Percentiles rank a stretch among this genome's conserved stretches.
Conservation (phyloP, 35 echinoderm and acorn worm genomes). For the Hemicentrotus pulcherrimus region DNA sequence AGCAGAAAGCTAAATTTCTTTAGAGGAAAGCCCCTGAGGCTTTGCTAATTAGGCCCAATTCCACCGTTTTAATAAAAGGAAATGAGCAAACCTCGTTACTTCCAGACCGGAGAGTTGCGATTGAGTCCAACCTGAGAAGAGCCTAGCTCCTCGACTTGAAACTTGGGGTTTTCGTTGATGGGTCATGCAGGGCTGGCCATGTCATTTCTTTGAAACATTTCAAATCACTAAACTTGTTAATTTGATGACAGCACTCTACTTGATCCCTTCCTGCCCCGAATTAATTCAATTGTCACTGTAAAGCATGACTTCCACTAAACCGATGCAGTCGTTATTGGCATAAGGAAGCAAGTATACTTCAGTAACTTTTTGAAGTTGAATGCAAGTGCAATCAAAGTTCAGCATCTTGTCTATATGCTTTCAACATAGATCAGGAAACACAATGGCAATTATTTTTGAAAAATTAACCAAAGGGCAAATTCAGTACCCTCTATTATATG, state of each 20-base stretch:
- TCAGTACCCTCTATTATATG: too few species aligned
- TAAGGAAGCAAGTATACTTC: background rate
- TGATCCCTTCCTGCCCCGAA: background rate
- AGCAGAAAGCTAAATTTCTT: background rate
- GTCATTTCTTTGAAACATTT: background rate
- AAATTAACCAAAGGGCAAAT: too few species aligned
- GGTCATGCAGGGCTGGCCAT: background rate
- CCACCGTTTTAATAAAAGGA: background rate
- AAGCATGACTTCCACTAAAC: background rate
- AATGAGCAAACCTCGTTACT: constrained; percentile 2
- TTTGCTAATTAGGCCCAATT: background rate
- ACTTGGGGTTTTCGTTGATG: background rate
- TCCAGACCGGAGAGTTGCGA: background rate
- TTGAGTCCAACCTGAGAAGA: background rate
- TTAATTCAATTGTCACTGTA: background rate
- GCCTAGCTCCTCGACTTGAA: background rate
- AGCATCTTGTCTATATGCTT: background rate
- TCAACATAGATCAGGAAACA: too few species aligned
- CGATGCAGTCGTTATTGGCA: background rate
- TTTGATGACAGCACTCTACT: background rate
- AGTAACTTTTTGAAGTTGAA: background rate
- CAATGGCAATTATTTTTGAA: too few species aligned
- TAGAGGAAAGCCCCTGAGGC: background rate
- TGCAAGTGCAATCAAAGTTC: background rate
- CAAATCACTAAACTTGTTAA: background rate